Base-by-base conservation (phyloP, 1,140 invertebrate genomes). In the Heliconius melpomene region DNA sequence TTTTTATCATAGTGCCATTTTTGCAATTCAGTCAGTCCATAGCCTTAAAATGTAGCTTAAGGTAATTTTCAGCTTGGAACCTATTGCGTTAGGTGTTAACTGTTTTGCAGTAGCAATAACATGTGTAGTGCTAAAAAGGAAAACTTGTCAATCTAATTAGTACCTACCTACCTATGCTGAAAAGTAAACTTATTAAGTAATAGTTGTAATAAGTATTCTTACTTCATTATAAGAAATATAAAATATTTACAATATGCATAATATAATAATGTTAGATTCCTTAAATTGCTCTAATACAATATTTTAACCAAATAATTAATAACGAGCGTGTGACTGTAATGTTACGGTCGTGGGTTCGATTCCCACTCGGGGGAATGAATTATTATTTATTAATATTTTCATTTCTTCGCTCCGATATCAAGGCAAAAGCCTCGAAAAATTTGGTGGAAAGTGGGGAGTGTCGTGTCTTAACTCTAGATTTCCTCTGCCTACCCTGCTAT, bases 101-200 rank as follows among this genome's bases (percentile, higher is more conserved):
- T 79, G 85, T 78, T 81, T 81, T 80, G 72, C 79, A 81, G 79
- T 74, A 85, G 79, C 81, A 83, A 87, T 84, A 81, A 80, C 74
- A 88, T 86, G 88, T 88, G 79, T 70, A 16, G 74, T 81, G 93
- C 93, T 94, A 94, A 94, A 94, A 93, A 85, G 76, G 91, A 92
- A 94, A 94, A 93, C 91, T 82, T 88, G 90, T 85, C 75, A 92
- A 89, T 85, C 71, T 86, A 78, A 85, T 86, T 80, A 85, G 85
- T 66, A 29, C 60, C 23, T 87, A 85, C 60, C 60, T 87, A 85
- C 60, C 26, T 87, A 85, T 86, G 78, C 82, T 84, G 32, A 77
- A 71, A 80, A 16, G 71, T 54, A 79, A 79, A 75, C 57, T 71
- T 77, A 36, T 77, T 75, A 73, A 46, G 72, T 77, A 77, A 76